These are phyloP conservation scores for Limenitis camilla DNA, from an alignment of 2,888 invertebrate species.

Conservation along the genomic window DNA sequence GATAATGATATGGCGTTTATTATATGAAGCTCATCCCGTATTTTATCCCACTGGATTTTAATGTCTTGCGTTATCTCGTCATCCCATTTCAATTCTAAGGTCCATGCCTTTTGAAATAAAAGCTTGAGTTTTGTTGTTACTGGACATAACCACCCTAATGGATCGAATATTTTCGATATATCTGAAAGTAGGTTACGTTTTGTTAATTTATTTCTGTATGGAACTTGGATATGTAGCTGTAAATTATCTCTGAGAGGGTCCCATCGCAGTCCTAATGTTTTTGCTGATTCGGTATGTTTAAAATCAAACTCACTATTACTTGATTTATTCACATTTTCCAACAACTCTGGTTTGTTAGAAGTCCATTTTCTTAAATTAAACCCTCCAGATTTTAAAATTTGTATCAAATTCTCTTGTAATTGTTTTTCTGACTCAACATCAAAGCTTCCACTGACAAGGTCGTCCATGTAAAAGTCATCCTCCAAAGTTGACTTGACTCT, in stretches of 20 bases:
- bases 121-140: background rate
- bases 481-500: no score
- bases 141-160: background rate
- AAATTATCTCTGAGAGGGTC: background rate
- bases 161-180: background rate
- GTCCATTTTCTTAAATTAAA: background rate
- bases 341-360: no score
- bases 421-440: no score
- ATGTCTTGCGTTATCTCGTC: background rate
- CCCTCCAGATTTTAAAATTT: no score
- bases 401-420: no score
- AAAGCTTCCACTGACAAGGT: background rate
- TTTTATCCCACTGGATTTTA: no score
- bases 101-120: background rate
- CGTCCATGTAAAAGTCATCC: constrained; percentile 15
- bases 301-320: no score
- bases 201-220: no score
- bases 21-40: no score
- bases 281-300: background rate
- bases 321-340: no score
- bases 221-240: no score
- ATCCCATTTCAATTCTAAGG: background rate
- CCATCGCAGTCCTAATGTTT: background rate
- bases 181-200: background rate
- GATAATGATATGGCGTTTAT: no score